These are phyloP conservation scores for Monarcha castaneiventris DNA, from an alignment of 2,113 vertebrate species.

Conservation along the genomic window DNA sequence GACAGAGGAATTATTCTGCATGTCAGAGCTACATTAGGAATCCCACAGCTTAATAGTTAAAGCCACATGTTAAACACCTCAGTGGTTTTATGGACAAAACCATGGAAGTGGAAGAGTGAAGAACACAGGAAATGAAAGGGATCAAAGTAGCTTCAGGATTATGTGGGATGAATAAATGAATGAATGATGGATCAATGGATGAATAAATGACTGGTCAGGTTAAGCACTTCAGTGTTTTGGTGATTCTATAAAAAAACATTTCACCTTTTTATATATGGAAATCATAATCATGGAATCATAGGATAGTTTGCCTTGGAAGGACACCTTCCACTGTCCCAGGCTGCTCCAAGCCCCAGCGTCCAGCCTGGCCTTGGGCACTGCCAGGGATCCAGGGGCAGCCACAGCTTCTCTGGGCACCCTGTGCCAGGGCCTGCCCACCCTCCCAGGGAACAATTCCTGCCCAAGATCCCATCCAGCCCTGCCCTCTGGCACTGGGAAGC, in stretches of 20 bases:
- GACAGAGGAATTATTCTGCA: neutral
- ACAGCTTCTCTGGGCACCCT: neutral
- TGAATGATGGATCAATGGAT: too few relatives aligned
- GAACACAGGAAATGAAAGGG: neutral
- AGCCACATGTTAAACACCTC: neutral
- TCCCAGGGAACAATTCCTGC: neutral
- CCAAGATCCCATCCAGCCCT: accelerated
- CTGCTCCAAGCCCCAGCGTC: neutral
- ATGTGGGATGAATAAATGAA: neutral
- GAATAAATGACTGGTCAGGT: neutral
- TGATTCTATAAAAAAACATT: neutral
- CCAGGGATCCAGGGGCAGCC: neutral
- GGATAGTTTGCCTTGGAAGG: neutral
- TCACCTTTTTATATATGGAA: neutral
- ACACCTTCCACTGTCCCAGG: neutral
- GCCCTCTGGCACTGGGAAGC: neutral
- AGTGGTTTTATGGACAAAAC: neutral
- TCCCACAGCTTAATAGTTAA: neutral
- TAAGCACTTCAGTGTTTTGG: neutral
- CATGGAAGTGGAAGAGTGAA: neutral
- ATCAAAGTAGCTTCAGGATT: neutral
- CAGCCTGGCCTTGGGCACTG: neutral
- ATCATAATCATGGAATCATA: neutral
- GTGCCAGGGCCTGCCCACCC: neutral
- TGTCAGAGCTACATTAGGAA: neutral